Conservation (phyloP, 2,888 invertebrate genomes). For the Frankliniella intonsa region DNA sequence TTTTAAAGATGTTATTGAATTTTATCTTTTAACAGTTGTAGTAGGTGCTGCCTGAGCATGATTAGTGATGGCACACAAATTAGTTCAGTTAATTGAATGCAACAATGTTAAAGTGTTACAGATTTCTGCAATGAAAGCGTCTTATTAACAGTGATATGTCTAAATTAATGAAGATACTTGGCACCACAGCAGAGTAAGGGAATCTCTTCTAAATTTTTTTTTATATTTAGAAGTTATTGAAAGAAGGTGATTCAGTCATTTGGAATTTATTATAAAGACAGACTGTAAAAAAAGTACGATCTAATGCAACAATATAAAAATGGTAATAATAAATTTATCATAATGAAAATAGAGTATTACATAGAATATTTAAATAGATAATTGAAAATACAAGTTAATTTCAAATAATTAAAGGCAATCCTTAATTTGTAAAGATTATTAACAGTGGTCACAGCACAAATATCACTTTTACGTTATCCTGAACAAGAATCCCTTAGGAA, state of each 20-base stretch:
- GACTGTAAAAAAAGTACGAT: no score
- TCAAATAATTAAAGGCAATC: background rate
- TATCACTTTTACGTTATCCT: background rate
- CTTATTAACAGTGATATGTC: no score
- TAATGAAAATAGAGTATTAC: background rate
- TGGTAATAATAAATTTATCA: background rate
- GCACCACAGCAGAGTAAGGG: background rate
- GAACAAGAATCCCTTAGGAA: no score
- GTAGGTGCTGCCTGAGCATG: background rate
- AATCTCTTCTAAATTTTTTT: background rate
- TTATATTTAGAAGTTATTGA: background rate
- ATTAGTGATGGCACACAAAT: conserved; percentile 13
- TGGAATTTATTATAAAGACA: background rate
- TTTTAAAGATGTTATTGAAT: no score
- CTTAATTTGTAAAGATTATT: background rate
- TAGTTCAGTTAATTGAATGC: background rate
- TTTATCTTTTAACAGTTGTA: background rate
- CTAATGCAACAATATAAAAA: background rate
- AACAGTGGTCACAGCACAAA: background rate
- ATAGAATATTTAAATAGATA: background rate
- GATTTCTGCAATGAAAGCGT: background rate
- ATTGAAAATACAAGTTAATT: background rate
- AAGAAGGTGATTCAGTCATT: no score
- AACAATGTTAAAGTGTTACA: background rate
- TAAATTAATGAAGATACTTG: no score